phyloP scores from a whole-genome alignment of 2,113 vertebrate species.

The Oxygymnocypris stewartii region DNA sequence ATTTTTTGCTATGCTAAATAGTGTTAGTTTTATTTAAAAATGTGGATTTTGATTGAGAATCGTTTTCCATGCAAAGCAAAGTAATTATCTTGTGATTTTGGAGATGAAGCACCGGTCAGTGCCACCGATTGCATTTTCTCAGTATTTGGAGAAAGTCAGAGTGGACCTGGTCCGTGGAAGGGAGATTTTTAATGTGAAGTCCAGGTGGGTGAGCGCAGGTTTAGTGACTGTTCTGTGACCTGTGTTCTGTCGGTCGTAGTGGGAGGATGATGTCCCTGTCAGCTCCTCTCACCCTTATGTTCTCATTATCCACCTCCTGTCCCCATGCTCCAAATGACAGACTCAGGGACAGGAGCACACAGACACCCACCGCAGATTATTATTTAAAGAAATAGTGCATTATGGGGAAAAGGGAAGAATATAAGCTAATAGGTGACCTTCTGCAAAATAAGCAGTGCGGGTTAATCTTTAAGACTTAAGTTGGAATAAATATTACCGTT shows the following conservation, averaged over 20 bases:
- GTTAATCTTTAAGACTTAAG: conserved; percentile 4
- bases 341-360: conserved; percentile 17
- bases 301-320: conserved; percentile 52
- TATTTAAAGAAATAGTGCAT: conserved; percentile 24
- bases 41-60: neutral
- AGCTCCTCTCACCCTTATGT: conserved; percentile 54
- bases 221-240: conserved; percentile 50
- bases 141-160: neutral
- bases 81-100: conserved; percentile 17
- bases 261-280: conserved; percentile 56
- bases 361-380: neutral
- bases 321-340: conserved; percentile 28
- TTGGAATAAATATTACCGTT: neutral
- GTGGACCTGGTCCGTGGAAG: neutral
- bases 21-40: neutral
- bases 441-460: neutral
- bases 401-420: conserved; percentile 1
- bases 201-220: conserved; percentile 47
- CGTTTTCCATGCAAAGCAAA: neutral
- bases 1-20: neutral
- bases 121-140: conserved; percentile 5
- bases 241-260: conserved; percentile 49
- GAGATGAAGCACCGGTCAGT: neutral
- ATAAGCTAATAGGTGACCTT: conserved; percentile 1
- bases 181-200: conserved; percentile 37